A percentile compares a stretch with the other conserved stretches of the same genome.
phyloP scores from a whole-genome alignment of 2,888 invertebrate genomes.

The Diachrysia chrysitis region DNA sequence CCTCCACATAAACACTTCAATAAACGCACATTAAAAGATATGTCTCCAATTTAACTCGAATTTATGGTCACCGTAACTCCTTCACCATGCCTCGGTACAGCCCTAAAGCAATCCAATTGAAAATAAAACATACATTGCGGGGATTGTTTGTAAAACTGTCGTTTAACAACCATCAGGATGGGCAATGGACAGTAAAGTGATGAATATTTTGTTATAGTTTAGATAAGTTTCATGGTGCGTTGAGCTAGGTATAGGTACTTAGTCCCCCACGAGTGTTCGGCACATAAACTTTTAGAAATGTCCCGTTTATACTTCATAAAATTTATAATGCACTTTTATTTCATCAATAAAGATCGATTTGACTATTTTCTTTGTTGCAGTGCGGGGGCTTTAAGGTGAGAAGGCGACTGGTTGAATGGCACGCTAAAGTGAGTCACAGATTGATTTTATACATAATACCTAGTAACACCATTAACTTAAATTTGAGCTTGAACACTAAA shows the following conservation, averaged over 20 bases:
- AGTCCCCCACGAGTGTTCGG: slow-evolving; percentile 77
- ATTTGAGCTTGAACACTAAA: not conserved
- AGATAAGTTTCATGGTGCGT: slow-evolving; percentile 35
- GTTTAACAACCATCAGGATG: not conserved
- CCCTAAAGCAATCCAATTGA: slow-evolving; percentile 24
- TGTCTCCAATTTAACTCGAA: slow-evolving; percentile 85
- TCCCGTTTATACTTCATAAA: slow-evolving; percentile 87
- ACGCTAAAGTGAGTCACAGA: slow-evolving; percentile 18
- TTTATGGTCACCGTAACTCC: slow-evolving; percentile 83
- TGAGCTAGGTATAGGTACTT: slow-evolving; percentile 70
- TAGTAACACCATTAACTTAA: not conserved
- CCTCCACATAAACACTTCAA: slow-evolving; percentile 84
- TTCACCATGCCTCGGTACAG: slow-evolving; percentile 56
- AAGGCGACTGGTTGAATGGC: slow-evolving; percentile 12
- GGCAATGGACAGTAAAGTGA: slow-evolving; percentile 15
- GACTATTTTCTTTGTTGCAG: slow-evolving; percentile 78
- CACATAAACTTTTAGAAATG: slow-evolving; percentile 84
- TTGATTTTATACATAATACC: slow-evolving; percentile 10
- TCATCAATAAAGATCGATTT: slow-evolving; percentile 85
- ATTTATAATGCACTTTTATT: slow-evolving; percentile 88
- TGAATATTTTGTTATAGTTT: slow-evolving; percentile 30
- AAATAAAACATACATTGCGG: slow-evolving; percentile 34
- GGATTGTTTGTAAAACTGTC: not conserved
- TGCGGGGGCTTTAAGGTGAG: slow-evolving; percentile 50
- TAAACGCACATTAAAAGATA: slow-evolving; percentile 85